phyloP scores from a whole-genome alignment of 1,140 invertebrate species.

The Rhyzopertha dominica region DNA sequence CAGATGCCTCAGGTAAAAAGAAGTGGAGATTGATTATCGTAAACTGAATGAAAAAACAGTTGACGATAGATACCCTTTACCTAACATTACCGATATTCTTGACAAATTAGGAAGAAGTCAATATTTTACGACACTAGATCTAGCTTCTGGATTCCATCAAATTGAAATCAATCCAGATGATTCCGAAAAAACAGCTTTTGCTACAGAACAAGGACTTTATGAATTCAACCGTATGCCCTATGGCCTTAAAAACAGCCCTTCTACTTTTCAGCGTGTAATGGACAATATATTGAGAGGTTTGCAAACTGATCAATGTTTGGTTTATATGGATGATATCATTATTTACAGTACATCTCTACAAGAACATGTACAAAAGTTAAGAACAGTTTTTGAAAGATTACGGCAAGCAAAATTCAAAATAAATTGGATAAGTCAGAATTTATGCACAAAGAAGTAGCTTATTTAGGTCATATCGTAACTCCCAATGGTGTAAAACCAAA shows the following conservation, averaged over 20 bases:
- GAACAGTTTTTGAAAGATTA: conserved; percentile 34
- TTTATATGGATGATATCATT: conserved; percentile 39
- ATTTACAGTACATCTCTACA: conserved; percentile 18
- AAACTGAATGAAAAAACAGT: conserved; percentile 42
- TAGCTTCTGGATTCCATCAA: conserved; percentile 51
- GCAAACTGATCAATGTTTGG: conserved; percentile 28
- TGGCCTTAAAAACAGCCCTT: conserved; percentile 43
- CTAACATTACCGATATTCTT: conserved; percentile 47
- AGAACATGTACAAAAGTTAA: conserved; percentile 27
- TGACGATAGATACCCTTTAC: conserved; percentile 50
- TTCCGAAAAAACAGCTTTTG: conserved; percentile 37
- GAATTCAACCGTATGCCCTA: conserved; percentile 43
- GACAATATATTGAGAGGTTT: conserved; percentile 41
- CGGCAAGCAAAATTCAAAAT: conserved; percentile 40
- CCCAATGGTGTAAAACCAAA: conserved; percentile 41
- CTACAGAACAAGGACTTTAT: conserved; percentile 38
- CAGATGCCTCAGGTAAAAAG: conserved; percentile 28
- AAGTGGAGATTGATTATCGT: conserved; percentile 21
- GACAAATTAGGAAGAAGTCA: conserved; percentile 44
- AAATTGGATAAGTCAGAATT: conserved; percentile 45
- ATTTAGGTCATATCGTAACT: conserved; percentile 44
- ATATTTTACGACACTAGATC: conserved; percentile 43
- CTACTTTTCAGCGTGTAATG: conserved; percentile 47
- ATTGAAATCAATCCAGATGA: conserved; percentile 33
- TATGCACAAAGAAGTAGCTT: conserved; percentile 40